Base-by-base conservation (phyloP, 1,140 invertebrate genomes). In the Leptestheria dahalacensis region DNA sequence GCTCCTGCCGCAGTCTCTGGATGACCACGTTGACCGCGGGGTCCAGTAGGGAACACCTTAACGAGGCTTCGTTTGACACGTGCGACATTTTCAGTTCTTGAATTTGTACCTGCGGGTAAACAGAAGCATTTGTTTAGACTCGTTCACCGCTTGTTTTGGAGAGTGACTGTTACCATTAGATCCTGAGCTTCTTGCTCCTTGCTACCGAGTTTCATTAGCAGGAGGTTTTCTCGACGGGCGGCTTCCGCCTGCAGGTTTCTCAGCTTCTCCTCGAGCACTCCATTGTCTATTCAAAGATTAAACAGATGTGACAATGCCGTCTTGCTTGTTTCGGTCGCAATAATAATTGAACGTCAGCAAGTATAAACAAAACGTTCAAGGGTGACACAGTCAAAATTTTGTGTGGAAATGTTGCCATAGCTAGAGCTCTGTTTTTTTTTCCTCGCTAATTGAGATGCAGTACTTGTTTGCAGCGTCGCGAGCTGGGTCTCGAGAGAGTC, bases 171-270 rank as follows among this genome's bases (percentile, higher is more conserved):
- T 78, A 94, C 91, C 74, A 88, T 82, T 77, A 88, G 92, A 76
- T 96, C 91, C 74, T 96, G 90, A 67, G 95, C 82, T 77, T 97
- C 91, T 73, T 96, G 91, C 71, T 97, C 93, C 75, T 97, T 97
- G 61, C 86, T 86, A 59, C 91, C 85, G 54, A 97, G 77, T 68
- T 91, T 78, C 66, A 93, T 83, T 56, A 95, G 84, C 59, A 97
- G 79, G 59, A 93, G 83, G 73, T 91, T 91, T 71, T 97, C 93
- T 68, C 89, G 79, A 64, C 91, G 81, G 64, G 85, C 84, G 55
- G 87, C 82, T 69, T 97, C 91, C 46, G 79, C 74, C 68, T 86
- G 81, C 71, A 91, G 88, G 65, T 84, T 82, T 65, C 83, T 85
- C 63, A 86, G 76, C 67, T 85, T 85, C 56, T 89, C 86, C 74